Conservation (phyloP, 2,113 vertebrate genomes). For the Galbula dea region DNA sequence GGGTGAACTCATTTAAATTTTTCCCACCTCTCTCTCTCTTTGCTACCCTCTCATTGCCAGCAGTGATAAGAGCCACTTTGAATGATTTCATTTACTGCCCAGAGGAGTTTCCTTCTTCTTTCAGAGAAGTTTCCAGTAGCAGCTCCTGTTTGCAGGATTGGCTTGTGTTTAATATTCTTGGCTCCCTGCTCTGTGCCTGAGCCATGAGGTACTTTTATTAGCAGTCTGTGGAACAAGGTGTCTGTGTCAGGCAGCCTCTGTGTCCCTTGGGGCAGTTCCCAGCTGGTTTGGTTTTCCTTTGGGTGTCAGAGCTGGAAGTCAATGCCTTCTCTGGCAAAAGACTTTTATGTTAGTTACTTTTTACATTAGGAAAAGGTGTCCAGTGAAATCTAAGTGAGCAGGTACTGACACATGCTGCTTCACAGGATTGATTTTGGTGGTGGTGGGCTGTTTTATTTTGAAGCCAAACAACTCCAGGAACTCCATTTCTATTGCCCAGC, state of each 20-base stretch:
- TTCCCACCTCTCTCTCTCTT: not conserved
- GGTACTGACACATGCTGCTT: not conserved
- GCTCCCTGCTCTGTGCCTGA: too few species aligned
- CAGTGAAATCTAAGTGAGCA: not conserved
- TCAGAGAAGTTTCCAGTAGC: not conserved
- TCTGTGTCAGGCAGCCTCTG: too few species aligned
- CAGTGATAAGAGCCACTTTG: not conserved
- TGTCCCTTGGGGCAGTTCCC: not conserved
- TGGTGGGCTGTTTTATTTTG: not conserved
- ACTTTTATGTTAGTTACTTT: not conserved
- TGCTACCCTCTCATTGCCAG: not conserved
- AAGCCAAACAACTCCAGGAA: not conserved
- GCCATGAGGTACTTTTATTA: rapidly evolving
- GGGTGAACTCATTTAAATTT: not conserved
- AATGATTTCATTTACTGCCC: not conserved
- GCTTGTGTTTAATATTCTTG: rapidly evolving
- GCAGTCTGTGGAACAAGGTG: not conserved
- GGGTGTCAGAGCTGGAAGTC: not conserved
- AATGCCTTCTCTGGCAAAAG: not conserved
- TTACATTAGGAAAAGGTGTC: not conserved
- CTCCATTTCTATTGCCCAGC: not conserved
- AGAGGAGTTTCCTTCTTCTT: not conserved
- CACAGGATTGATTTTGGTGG: not conserved
- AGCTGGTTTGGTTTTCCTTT: not conserved
- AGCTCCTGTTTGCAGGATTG: rapidly evolving